Conservation (phyloP, 2,113 vertebrate species). For the Hylia prasina region DNA sequence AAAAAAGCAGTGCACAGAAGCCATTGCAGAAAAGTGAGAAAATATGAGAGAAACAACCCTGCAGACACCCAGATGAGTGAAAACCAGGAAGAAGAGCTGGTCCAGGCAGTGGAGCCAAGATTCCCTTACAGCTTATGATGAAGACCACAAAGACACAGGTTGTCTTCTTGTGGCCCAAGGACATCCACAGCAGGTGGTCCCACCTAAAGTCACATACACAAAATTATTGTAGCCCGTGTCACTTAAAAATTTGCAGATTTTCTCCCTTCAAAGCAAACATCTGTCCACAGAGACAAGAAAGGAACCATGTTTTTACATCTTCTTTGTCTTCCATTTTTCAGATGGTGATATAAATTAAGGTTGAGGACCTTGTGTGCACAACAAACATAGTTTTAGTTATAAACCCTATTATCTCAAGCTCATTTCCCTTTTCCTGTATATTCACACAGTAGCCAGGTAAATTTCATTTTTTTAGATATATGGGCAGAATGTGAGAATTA, state of each 20-base stretch:
- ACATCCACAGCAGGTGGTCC: not conserved
- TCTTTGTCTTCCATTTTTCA: not conserved
- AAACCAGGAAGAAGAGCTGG: fast-evolving
- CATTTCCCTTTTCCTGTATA: not conserved
- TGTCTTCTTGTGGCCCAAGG: too few relatives aligned
- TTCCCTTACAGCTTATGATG: fast-evolving
- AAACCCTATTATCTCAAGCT: not conserved
- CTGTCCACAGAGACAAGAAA: not conserved
- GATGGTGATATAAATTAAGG: not conserved
- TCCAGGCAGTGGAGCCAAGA: not conserved
- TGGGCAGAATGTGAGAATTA: not conserved
- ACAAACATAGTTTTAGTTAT: not conserved
- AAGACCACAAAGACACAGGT: not conserved
- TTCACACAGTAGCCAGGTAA: not conserved
- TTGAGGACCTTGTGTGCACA: not conserved
- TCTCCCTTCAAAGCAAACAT: not conserved
- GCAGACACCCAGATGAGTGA: not conserved
- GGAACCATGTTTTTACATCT: not conserved
- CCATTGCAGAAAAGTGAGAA: not conserved
- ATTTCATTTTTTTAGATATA: not conserved
- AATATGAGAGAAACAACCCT: not conserved
- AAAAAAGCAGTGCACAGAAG: not conserved
- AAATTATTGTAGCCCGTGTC: not conserved
- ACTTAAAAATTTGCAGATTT: not conserved
- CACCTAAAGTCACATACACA: not conserved